Percentiles rank a stretch among this genome's conserved stretches.
phyloP scores from a whole-genome alignment of 2,797 vertebrate species.

The Trematomus bernacchii region DNA sequence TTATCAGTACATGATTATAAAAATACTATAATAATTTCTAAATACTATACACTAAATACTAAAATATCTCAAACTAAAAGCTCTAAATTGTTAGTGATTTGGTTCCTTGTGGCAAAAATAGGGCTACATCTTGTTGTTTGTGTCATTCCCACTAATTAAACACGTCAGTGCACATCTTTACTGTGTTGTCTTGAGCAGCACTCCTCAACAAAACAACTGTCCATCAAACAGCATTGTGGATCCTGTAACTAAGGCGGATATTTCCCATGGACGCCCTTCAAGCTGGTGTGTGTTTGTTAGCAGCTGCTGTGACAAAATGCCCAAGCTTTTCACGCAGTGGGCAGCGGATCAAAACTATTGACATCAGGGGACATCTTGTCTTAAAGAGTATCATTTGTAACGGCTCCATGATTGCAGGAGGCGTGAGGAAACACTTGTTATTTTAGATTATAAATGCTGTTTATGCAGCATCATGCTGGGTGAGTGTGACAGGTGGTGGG shows the following conservation, averaged over 20 bases:
- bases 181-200: background rate
- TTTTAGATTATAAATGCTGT: conserved; percentile 6
- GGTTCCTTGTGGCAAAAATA: background rate
- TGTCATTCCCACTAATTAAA: background rate
- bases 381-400: conserved; percentile 14
- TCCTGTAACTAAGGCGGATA: background rate
- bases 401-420: background rate
- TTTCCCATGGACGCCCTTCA: background rate
- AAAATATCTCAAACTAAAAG: no score
- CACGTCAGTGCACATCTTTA: background rate
- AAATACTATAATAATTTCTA: no score
- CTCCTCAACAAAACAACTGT: conserved; percentile 6
- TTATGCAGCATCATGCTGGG: conserved; percentile 16
- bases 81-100: background rate
- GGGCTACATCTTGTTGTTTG: background rate
- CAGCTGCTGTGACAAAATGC: conserved; percentile 30
- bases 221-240: conserved; percentile 2
- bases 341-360: conserved; percentile 6
- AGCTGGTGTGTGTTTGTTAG: conserved; percentile 19
- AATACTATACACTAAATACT: no score
- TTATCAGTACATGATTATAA: no score
- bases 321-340: conserved; percentile 5
- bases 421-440: conserved; percentile 1
- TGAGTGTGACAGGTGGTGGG: conserved; percentile 61
- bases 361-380: conserved; percentile 19